A percentile compares a stretch with the other conserved stretches of the same genome.
Conservation (phyloP, 2,888 invertebrate species). For the Ceratothoa steindachneri region DNA sequence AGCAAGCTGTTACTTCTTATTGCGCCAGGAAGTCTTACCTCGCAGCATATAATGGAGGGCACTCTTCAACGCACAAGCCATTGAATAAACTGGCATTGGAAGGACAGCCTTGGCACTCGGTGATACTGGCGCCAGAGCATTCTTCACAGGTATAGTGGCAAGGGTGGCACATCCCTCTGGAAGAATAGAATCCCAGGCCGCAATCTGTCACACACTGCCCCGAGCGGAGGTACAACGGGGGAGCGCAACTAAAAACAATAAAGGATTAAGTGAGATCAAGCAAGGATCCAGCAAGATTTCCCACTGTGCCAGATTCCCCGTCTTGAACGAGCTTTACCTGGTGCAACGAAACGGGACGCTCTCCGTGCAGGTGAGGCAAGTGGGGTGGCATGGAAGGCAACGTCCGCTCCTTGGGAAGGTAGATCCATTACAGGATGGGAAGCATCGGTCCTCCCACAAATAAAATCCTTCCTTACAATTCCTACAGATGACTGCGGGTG, state of each 20-base stretch:
- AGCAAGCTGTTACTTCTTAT: too few relatives aligned
- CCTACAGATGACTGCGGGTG: conserved; percentile 12
- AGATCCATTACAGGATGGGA: conserved; percentile 18
- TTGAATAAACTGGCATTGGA: conserved; percentile 22
- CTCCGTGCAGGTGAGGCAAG: conserved; percentile 29
- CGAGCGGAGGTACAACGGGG: conserved; percentile 14
- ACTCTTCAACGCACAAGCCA: conserved; percentile 28
- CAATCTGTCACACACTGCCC: conserved; percentile 40
- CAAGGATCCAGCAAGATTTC: too few relatives aligned
- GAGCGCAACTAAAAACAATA: conserved; percentile 29
- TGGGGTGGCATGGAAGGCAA: conserved; percentile 29
- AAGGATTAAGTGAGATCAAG: too few relatives aligned
- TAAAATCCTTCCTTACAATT: conserved; percentile 23
- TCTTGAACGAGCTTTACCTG: too few relatives aligned
- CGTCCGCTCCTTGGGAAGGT: conserved; percentile 19
- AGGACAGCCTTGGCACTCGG: conserved; percentile 38
- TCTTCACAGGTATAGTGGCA: conserved; percentile 19
- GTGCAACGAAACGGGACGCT: conserved; percentile 39
- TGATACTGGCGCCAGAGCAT: conserved; percentile 25
- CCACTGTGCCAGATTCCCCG: too few relatives aligned
- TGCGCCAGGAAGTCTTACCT: too few relatives aligned
- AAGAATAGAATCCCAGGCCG: conserved; percentile 30
- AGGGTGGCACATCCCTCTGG: neutral
- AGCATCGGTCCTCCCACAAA: conserved; percentile 28
- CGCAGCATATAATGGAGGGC: conserved; percentile 30